phyloP scores from a whole-genome alignment of 2,888 invertebrate genomes.

The Chymomyza amoena region DNA sequence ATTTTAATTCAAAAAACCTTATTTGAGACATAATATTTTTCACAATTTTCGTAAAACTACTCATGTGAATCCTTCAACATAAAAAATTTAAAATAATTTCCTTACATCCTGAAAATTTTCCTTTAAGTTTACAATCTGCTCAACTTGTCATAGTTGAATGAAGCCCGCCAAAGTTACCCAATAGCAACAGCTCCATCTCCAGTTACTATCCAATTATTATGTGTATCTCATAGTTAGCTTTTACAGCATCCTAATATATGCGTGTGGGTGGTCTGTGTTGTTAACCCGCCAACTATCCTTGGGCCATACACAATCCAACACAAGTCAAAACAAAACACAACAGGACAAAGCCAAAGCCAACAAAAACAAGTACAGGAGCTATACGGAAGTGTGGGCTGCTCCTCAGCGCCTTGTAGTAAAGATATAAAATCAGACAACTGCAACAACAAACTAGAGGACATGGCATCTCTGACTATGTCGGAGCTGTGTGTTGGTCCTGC shows the following conservation, averaged over 20 bases:
- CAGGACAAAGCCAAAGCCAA: conserved; percentile 33
- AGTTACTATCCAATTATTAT: conserved; percentile 2
- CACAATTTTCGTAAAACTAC: no score
- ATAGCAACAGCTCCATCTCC: not conserved
- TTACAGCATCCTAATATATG: not conserved
- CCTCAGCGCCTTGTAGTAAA: conserved; percentile 64
- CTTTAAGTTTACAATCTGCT: no score
- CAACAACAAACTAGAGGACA: conserved; percentile 50
- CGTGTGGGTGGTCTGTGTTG: conserved; percentile 12
- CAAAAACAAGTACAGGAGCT: conserved; percentile 19
- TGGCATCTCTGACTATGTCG: conserved; percentile 22
- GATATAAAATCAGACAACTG: conserved; percentile 70
- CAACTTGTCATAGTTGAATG: not conserved
- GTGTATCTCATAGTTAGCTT: not conserved
- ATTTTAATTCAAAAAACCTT: no score
- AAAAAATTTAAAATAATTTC: no score
- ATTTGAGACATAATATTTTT: no score
- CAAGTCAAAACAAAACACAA: conserved; percentile 43
- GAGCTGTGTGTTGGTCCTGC: conserved; percentile 13
- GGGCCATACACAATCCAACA: conserved; percentile 13
- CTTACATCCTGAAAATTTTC: no score
- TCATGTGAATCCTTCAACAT: no score
- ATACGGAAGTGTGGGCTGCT: conserved; percentile 5
- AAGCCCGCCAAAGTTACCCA: not conserved
- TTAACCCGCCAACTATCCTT: conserved; percentile 33